Conservation (phyloP, 1,140 invertebrate genomes). For the Drosophila insularis region DNA sequence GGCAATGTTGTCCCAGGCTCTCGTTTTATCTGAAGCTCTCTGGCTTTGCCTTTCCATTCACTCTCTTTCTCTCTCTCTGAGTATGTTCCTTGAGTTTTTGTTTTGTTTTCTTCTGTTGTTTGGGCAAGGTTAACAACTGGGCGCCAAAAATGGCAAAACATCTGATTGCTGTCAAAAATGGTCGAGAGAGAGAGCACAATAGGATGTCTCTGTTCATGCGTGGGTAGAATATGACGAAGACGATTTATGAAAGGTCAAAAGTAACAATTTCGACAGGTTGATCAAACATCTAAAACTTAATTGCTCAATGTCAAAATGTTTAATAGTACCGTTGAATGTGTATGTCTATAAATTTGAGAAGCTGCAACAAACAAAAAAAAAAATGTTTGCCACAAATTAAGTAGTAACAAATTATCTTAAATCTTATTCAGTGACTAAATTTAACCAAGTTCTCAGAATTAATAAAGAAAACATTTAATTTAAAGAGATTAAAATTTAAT, state of each 20-base stretch:
- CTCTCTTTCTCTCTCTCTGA: constrained; percentile 21
- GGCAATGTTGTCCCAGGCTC: constrained; percentile 39
- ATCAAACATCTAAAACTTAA: background rate
- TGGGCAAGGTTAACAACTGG: constrained; percentile 74
- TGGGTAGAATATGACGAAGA: constrained; percentile 19
- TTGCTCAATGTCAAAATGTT: background rate
- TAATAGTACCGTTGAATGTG: no score
- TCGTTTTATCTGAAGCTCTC: background rate
- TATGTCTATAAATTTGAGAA: no score
- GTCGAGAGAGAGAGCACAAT: constrained; percentile 28
- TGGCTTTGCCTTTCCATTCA: background rate
- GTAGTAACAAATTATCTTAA: no score
- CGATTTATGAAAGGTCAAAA: constrained; percentile 5
- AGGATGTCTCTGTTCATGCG: constrained; percentile 56
- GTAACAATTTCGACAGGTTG: constrained; percentile 4
- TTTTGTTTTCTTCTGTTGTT: constrained; percentile 72
- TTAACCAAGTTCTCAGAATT: no score
- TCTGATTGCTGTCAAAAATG: constrained; percentile 73
- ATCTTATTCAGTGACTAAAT: no score
- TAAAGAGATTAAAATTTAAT: no score
- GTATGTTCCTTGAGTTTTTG: constrained; percentile 56
- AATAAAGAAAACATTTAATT: no score
- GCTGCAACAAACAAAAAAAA: no score
- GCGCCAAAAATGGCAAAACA: constrained; percentile 72
- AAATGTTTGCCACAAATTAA: no score